Percentiles rank a stretch among this genome's conserved stretches.
Conservation (phyloP, 2,888 invertebrate genomes). For the Platynereis dumerilii region DNA sequence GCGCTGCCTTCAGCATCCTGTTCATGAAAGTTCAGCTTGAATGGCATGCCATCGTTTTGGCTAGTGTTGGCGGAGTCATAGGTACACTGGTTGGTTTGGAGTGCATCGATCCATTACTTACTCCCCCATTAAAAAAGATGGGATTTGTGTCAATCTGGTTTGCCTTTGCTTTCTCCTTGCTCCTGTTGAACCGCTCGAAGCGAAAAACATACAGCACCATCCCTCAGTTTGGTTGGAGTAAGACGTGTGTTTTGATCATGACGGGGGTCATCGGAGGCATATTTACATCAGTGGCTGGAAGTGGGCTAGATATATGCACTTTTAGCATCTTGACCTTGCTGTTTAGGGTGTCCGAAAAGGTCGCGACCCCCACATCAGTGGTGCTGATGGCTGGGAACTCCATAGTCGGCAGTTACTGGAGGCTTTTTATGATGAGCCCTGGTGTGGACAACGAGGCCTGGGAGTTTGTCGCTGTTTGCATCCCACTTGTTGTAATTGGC, state of each 20-base stretch:
- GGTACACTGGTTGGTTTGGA: slow-evolving; percentile 51
- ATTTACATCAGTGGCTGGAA: slow-evolving; percentile 51
- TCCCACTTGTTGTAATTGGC: slow-evolving; percentile 39
- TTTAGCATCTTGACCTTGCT: slow-evolving; percentile 43
- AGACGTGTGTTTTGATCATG: slow-evolving; percentile 42
- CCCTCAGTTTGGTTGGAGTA: slow-evolving; percentile 39
- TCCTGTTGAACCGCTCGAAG: slow-evolving; percentile 49
- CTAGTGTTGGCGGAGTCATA: slow-evolving; percentile 46
- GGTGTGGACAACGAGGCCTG: slow-evolving; percentile 33
- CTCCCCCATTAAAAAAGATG: slow-evolving; percentile 53
- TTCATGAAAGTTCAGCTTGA: slow-evolving; percentile 45
- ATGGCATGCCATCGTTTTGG: slow-evolving; percentile 37
- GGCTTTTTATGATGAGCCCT: slow-evolving; percentile 4
- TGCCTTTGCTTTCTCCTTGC: slow-evolving; percentile 54
- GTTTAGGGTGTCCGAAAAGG: slow-evolving; percentile 42
- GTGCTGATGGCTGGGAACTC: neutral
- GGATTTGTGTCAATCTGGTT: slow-evolving; percentile 56
- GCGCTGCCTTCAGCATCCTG: slow-evolving; percentile 51
- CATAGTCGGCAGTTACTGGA: slow-evolving; percentile 5
- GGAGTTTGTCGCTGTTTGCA: slow-evolving; percentile 41
- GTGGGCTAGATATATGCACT: slow-evolving; percentile 53
- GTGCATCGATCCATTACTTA: slow-evolving; percentile 46
- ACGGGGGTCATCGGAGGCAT: slow-evolving; percentile 53
- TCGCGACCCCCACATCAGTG: slow-evolving; percentile 11
- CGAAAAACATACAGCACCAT: slow-evolving; percentile 39